A percentile compares a stretch with the other conserved stretches of the same genome.
Evolutionary conservation across 2,888 invertebrate genomes (phyloP).

Genomic region (Nephrocerus scutellatus): DNA sequence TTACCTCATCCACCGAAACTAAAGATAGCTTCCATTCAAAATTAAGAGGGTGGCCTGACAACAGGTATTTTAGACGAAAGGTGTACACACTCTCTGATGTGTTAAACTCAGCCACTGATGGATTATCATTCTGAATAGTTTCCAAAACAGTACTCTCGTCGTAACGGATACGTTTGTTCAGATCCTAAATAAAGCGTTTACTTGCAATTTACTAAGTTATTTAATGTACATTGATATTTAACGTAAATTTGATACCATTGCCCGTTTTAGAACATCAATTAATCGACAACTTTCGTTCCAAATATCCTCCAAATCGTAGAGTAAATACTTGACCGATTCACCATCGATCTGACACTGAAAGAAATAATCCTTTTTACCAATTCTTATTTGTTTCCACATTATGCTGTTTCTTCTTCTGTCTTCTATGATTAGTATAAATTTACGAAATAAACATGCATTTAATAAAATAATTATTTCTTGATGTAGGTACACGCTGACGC

Average conservation of each 20-base stretch:
- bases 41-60: slow-evolving; percentile 26
- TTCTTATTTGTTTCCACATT: slow-evolving; percentile 54
- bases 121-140: slow-evolving; percentile 20
- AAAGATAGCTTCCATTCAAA: slow-evolving; percentile 39
- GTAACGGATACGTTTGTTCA: slow-evolving; percentile 38
- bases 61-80: slow-evolving; percentile 32
- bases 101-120: slow-evolving; percentile 15
- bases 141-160: slow-evolving; percentile 25
- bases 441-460: too few species aligned
- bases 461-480: too few species aligned
- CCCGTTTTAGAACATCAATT: slow-evolving; percentile 18
- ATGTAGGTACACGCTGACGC: too few species aligned
- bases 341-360: slow-evolving; percentile 18
- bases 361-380: slow-evolving; percentile 40
- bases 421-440: too few species aligned
- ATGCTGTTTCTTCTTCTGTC: too few species aligned
- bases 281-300: slow-evolving; percentile 22
- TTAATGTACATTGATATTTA: not conserved
- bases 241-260: slow-evolving; percentile 20
- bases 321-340: slow-evolving; percentile 18
- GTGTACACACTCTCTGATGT: slow-evolving; percentile 1
- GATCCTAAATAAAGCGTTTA: slow-evolving; percentile 22
- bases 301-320: slow-evolving; percentile 24
- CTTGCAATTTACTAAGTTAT: not conserved
- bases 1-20: slow-evolving; percentile 16